Percentiles rank a stretch among this genome's conserved stretches.
These are phyloP conservation scores for Gymnobelideus leadbeateri DNA, from an alignment of 2,113 vertebrate genomes.

Conservation along the genomic window DNA sequence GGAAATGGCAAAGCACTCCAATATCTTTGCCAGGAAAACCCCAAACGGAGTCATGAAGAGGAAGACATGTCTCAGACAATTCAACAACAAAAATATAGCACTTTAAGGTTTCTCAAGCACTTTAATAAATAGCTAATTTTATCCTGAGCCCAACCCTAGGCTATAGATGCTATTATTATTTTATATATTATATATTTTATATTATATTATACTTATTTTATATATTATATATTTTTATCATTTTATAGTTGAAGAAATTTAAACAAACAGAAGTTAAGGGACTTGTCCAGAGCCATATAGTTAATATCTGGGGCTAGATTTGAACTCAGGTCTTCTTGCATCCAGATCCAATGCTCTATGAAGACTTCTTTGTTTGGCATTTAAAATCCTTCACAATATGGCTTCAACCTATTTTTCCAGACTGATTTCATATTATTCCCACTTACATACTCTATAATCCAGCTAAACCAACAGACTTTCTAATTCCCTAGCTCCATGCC, in stretches of 20 bases:
- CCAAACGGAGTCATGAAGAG: neutral
- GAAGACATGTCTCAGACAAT: neutral
- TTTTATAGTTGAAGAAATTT: neutral
- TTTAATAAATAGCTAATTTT: neutral
- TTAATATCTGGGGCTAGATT: neutral
- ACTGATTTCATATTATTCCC: neutral
- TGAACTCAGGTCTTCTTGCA: neutral
- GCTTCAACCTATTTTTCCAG: neutral
- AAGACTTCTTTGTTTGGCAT: neutral
- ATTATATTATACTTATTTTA: no score
- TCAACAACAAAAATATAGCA: neutral
- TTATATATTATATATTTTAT: no score
- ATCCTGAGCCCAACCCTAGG: neutral
- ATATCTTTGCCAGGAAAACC: no score
- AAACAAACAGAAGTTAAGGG: neutral
- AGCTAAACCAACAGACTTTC: neutral
- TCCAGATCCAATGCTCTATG: neutral
- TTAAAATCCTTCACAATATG: neutral
- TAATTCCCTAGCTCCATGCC: neutral
- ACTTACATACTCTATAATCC: neutral
- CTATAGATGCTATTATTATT: neutral
- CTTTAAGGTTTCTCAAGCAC: neutral
- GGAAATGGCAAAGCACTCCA: no score
- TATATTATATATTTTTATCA: neutral
- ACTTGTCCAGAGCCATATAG: neutral